These are phyloP conservation scores for Brevimyrus niger DNA, from an alignment of 2,113 vertebrate genomes.

Conservation along the genomic window DNA sequence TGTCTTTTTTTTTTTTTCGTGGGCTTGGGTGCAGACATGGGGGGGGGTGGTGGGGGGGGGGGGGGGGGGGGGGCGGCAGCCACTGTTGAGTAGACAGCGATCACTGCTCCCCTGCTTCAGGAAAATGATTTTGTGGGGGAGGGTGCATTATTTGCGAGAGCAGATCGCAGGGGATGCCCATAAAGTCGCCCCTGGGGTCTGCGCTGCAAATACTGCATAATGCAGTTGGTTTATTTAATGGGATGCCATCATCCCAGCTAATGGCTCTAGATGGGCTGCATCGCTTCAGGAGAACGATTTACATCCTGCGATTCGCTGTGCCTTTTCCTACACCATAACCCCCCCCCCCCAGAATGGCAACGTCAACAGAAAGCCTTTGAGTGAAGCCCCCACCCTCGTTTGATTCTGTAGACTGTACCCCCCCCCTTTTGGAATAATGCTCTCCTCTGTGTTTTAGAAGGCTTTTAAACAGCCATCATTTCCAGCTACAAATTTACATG, in stretches of 20 bases:
- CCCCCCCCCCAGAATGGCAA: background rate
- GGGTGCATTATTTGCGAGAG: background rate
- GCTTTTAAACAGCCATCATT: background rate
- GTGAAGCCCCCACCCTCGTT: background rate
- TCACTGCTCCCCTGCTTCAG: background rate
- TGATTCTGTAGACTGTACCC: too few species aligned
- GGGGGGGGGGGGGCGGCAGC: too few species aligned
- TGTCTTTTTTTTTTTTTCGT: too few species aligned
- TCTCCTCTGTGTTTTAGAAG: background rate
- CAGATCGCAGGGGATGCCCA: background rate
- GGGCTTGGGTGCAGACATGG: too few species aligned
- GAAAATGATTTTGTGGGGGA: background rate
- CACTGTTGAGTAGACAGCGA: background rate
- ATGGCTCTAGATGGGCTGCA: background rate
- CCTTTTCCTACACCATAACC: background rate
- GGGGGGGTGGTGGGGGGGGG: too few species aligned
- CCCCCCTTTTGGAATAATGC: background rate
- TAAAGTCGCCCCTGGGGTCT: background rate
- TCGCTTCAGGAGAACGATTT: background rate
- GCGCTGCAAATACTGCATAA: background rate
- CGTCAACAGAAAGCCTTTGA: background rate
- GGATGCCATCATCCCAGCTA: background rate
- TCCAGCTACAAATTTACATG: background rate
- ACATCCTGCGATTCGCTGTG: background rate
- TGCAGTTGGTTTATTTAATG: background rate